These are phyloP conservation scores for Clinocottus analis DNA, from an alignment of 2,113 vertebrate genomes.

Conservation along the genomic window DNA sequence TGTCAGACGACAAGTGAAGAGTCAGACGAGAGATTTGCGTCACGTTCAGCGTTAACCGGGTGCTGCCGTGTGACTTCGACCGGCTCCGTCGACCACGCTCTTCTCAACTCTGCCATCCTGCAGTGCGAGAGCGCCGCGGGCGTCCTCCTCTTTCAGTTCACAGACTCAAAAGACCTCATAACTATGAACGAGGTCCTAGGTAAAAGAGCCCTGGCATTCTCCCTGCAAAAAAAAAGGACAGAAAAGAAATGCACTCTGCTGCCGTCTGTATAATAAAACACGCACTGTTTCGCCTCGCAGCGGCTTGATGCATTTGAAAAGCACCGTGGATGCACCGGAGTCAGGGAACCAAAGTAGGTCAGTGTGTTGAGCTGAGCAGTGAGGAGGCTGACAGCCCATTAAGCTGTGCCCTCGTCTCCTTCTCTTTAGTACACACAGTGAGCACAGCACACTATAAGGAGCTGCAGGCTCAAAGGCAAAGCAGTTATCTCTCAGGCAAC, in stretches of 20 bases:
- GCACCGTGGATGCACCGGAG: slow-evolving; percentile 60
- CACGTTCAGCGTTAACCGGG: slow-evolving; percentile 22
- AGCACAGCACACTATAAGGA: not conserved
- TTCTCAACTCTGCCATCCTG: slow-evolving; percentile 43
- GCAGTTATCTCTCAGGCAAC: not conserved
- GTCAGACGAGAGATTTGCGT: slow-evolving; percentile 31
- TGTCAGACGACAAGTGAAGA: slow-evolving; percentile 13
- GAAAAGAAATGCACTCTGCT: not conserved
- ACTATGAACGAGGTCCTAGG: not conserved
- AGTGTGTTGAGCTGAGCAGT: slow-evolving; percentile 72
- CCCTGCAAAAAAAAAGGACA: not conserved
- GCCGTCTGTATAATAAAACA: slow-evolving; percentile 10
- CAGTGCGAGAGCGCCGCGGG: not conserved
- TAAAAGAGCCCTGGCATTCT: not conserved
- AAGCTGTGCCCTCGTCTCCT: slow-evolving; percentile 31
- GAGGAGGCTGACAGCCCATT: slow-evolving; percentile 61
- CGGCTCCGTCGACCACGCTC: not conserved
- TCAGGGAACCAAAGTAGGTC: slow-evolving; percentile 71
- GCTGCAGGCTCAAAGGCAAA: slow-evolving; percentile 12
- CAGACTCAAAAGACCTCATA: no score
- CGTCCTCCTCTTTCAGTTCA: not conserved
- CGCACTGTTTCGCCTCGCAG: slow-evolving; percentile 20
- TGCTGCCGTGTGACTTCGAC: slow-evolving; percentile 11
- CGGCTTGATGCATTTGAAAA: slow-evolving; percentile 46
- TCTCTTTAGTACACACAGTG: slow-evolving; percentile 27